Evolutionary conservation across 2,797 vertebrate species (phyloP), one percentile per base, ranked within the genome.

Genomic region (Kryptopterus vitreolus): DNA sequence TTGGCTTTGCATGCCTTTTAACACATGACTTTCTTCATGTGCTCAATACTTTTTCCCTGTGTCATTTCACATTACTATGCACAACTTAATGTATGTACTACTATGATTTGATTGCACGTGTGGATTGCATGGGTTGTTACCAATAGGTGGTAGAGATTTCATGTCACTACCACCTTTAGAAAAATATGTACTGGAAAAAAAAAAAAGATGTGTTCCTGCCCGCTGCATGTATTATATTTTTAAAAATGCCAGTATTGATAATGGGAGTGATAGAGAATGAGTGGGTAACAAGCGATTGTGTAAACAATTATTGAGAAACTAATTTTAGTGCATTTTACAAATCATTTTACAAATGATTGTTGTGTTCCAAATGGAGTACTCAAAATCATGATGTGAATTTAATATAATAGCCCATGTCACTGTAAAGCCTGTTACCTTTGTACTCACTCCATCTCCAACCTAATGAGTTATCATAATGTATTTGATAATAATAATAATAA

Each of bases 251-350:
- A 13, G 13, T 33, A 57, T 18, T 43, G 38, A 0, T 43, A 10
- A 43, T 43, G 38, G 12, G 33, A 38, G 33, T 73, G 31, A 57
- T 35, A 33, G 31, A 57, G 6, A 57, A 55, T 8, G 4, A 53
- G 52, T 31, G 35, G 31, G 70, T 72, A 55, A 73, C 29, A 73
- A 73, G 18, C n/a, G 24, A 57, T 22, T 24, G 52, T 59, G 35
- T 26, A n/a, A 11, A 15, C n/a, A 46, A 18, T 59, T 59, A 29
- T 57, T 26, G n/a, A 59, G n/a, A 59, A 59, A 38, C n/a, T 43
- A 74, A 12, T 46, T 59, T 71, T 31, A 20, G 50, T 71, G 29
- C 12, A 53, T 71, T 71, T 72, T 55, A 35, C n/a, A n/a, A n/a
- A n/a, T n/a, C n/a, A n/a, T n/a, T n/a, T n/a, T n/a, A n/a, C n/a